These are phyloP conservation scores for Cyaniris semiargus DNA, from an alignment of 2,888 invertebrate species.

Conservation along the genomic window DNA sequence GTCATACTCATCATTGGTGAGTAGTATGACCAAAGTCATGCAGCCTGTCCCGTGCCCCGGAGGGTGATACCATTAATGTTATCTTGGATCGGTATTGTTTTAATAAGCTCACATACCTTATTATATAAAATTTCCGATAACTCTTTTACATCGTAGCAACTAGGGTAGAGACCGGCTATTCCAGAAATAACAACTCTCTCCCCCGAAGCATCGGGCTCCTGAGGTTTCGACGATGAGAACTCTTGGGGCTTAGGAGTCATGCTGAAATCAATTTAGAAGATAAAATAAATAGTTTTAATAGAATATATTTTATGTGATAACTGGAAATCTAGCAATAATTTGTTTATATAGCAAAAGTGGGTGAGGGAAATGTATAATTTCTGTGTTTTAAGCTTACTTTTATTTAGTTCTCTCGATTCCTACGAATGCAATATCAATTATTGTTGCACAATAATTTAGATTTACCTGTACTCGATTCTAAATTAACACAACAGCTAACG, in stretches of 20 bases:
- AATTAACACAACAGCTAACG: neutral
- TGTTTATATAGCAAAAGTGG: too few species aligned
- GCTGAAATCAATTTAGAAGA: neutral
- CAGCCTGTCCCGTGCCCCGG: too few species aligned
- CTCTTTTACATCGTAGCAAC: conserved; percentile 49
- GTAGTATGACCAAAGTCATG: too few species aligned
- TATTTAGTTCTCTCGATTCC: too few species aligned
- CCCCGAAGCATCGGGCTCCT: conserved; percentile 20
- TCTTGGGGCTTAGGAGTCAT: conserved; percentile 12
- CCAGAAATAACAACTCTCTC: conserved; percentile 47
- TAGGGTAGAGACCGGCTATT: conserved; percentile 51
- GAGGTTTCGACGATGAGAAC: neutral
- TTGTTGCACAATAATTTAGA: neutral
- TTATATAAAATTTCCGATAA: conserved; percentile 54
- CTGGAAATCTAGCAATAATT: too few species aligned
- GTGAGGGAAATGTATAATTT: too few species aligned
- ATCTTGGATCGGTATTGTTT: neutral
- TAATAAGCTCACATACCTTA: conserved; percentile 48
- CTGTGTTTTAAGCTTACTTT: too few species aligned
- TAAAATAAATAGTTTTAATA: neutral
- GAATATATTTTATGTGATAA: too few species aligned
- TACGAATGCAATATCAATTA: too few species aligned
- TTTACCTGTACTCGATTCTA: neutral
- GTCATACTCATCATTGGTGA: too few species aligned
- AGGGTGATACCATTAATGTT: too few species aligned